Percentiles rank a stretch among this genome's conserved stretches.
phyloP scores from a whole-genome alignment of 2,797 vertebrate species.

The Coccyzus lansbergi region DNA sequence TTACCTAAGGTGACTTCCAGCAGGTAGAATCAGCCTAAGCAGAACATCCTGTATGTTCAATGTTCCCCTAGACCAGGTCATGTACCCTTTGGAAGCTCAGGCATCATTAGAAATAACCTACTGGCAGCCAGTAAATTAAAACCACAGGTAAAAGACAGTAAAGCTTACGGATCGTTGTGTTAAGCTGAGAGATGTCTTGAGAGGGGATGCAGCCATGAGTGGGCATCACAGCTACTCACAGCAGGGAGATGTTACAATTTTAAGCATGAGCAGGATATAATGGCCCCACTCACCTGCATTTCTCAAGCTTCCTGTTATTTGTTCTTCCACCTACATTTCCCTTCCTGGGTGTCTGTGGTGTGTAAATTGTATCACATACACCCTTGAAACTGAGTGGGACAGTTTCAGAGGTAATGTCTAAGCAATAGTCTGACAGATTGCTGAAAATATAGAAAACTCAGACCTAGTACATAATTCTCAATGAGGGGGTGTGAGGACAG shows the following conservation, averaged over 20 bases:
- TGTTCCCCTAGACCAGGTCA: not conserved
- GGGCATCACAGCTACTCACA: not conserved
- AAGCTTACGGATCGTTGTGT: not conserved
- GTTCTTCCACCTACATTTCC: constrained; percentile 26
- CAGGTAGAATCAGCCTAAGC: not conserved
- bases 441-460: not conserved
- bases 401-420: not conserved
- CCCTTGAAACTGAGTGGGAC: not conserved
- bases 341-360: not conserved
- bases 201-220: not conserved
- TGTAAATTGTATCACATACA: not conserved
- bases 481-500: not conserved
- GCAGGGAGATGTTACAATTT: not conserved
- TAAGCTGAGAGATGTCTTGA: not conserved
- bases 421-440: not conserved
- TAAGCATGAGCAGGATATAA: not conserved
- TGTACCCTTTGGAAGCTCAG: not conserved
- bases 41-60: not conserved
- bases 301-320: constrained; percentile 51
- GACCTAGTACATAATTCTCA: not conserved
- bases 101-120: not conserved
- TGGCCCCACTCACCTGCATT: not conserved
- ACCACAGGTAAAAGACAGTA: not conserved
- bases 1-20: not conserved
- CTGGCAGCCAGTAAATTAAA: not conserved